Conservation (phyloP, 2,113 vertebrate species). For the Ailuropoda melanoleuca region DNA sequence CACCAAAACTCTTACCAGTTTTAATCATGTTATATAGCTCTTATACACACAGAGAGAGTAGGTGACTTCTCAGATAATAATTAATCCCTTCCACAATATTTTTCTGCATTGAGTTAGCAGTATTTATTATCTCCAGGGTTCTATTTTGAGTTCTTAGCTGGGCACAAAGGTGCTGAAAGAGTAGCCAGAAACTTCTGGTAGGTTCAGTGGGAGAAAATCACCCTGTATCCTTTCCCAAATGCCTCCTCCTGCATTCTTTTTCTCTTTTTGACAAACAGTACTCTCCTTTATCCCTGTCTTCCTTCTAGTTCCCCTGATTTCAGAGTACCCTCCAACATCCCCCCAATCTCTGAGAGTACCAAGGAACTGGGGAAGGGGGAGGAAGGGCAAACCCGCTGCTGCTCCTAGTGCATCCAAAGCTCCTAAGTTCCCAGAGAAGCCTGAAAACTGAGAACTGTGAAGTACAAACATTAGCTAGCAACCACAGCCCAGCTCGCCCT, state of each 20-base stretch:
- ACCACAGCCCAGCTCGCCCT: not conserved
- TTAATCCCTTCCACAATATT: not conserved
- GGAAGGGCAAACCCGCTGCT: not conserved
- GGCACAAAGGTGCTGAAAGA: not conserved
- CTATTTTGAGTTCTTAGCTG: not conserved
- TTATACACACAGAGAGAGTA: not conserved
- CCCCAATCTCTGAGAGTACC: not conserved
- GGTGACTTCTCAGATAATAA: not conserved
- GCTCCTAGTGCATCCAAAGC: not conserved
- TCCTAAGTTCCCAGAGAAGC: not conserved
- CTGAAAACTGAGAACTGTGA: not conserved
- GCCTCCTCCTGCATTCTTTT: not conserved
- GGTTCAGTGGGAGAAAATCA: not conserved
- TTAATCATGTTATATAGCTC: not conserved
- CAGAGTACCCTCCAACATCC: not conserved
- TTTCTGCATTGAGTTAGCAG: not conserved
- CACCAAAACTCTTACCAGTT: not conserved
- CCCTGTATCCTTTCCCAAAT: not conserved
- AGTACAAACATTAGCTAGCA: not conserved
- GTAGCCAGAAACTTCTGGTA: not conserved
- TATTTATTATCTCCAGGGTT: not conserved
- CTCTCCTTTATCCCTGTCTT: not conserved
- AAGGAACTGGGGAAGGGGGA: not conserved
- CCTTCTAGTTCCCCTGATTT: not conserved
- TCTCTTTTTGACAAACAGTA: not conserved